Conservation (phyloP, 2,888 invertebrate species). For the Clanis bilineata region DNA sequence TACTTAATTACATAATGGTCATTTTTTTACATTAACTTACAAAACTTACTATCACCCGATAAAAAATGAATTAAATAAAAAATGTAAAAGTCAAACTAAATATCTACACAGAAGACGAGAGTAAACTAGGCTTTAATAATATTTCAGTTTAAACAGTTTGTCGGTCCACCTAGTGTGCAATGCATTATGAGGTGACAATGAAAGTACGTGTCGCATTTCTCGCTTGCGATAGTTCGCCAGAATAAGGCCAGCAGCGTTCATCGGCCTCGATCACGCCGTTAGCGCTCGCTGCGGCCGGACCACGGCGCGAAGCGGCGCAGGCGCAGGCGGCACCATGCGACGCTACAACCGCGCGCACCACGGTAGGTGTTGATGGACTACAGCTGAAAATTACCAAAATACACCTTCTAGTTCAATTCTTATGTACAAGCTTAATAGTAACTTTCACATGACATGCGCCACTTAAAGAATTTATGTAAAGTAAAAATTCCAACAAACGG, state of each 20-base stretch:
- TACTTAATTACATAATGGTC: too few relatives aligned
- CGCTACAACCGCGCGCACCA: background rate
- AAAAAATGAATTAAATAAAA: too few relatives aligned
- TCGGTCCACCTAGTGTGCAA: slow-evolving; percentile 40
- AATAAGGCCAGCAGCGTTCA: slow-evolving; percentile 80
- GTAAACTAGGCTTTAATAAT: slow-evolving; percentile 24
- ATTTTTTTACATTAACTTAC: too few relatives aligned
- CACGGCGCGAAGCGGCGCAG: slow-evolving; percentile 25
- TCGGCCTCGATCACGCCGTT: slow-evolving; percentile 75
- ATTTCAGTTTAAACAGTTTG: slow-evolving; percentile 27
- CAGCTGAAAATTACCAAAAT: background rate
- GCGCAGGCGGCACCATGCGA: background rate
- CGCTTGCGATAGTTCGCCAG: slow-evolving; percentile 72
- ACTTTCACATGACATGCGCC: too few relatives aligned
- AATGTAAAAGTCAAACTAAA: background rate
- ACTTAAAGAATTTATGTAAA: too few relatives aligned
- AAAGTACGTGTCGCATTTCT: slow-evolving; percentile 76
- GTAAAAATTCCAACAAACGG: too few relatives aligned
- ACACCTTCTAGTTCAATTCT: background rate
- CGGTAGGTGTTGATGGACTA: background rate
- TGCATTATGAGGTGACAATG: slow-evolving; percentile 67
- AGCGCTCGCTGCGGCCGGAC: slow-evolving; percentile 35
- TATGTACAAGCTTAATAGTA: too few relatives aligned
- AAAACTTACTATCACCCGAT: too few relatives aligned
- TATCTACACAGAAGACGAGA: background rate